phyloP scores from a whole-genome alignment of 2,797 vertebrate genomes.

The Trichosurus vulpecula region DNA sequence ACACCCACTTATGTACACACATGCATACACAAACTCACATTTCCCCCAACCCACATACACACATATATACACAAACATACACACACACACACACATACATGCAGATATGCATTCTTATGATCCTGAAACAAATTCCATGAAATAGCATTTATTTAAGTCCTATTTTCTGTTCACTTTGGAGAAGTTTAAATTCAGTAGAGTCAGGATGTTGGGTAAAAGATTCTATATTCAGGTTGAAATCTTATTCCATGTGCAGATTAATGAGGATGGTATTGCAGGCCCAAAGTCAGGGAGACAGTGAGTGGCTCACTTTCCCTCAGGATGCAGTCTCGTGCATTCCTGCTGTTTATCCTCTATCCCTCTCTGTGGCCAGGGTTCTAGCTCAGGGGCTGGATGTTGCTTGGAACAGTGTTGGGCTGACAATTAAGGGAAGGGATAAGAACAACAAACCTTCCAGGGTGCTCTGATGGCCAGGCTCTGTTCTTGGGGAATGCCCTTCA shows the following conservation, averaged over 20 bases:
- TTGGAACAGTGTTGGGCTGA: neutral
- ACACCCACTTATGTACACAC: too few species aligned
- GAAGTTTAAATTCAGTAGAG: neutral
- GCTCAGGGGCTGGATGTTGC: neutral
- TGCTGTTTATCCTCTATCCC: neutral
- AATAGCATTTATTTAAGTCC: too few species aligned
- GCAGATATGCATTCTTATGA: neutral
- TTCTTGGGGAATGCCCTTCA: neutral
- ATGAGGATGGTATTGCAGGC: neutral
- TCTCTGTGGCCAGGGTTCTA: neutral
- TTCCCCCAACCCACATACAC: neutral
- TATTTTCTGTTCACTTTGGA: neutral
- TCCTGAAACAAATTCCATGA: neutral
- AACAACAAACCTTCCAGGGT: neutral
- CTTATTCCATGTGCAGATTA: neutral
- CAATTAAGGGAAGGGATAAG: neutral
- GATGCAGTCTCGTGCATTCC: too few species aligned
- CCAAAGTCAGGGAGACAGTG: neutral
- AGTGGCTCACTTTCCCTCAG: neutral
- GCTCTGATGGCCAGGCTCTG: constrained; percentile 5
- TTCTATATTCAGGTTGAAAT: neutral
- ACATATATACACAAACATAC: too few species aligned
- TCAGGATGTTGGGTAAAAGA: neutral
- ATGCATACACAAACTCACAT: neutral
- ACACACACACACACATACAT: neutral